A percentile compares a stretch with the other conserved stretches of the same genome.
phyloP scores from a whole-genome alignment of 1,140 invertebrate genomes.

The Penaeus japonicus region DNA sequence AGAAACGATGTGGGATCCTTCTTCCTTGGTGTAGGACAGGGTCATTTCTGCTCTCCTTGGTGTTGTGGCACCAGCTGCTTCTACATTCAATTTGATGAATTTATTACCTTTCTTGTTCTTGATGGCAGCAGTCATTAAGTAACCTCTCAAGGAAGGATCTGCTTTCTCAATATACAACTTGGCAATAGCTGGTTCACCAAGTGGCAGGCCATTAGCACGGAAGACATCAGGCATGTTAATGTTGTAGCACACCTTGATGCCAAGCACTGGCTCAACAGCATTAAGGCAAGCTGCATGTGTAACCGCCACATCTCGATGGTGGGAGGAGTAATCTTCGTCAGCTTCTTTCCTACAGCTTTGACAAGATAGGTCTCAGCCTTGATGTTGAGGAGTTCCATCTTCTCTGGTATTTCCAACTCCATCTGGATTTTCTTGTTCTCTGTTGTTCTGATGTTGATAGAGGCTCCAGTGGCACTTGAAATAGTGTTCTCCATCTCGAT shows the following conservation, averaged over 20 bases:
- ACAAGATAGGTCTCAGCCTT: conserved; percentile 29
- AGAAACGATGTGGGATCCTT: too few species aligned
- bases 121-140: not conserved
- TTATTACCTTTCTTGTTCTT: too few species aligned
- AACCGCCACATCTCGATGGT: conserved; percentile 30
- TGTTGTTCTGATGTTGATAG: not conserved
- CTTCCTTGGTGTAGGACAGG: too few species aligned
- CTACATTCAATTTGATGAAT: too few species aligned
- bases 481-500: not conserved
- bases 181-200: not conserved
- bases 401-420: not conserved
- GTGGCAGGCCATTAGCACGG: conserved; percentile 25
- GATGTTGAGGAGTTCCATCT: conserved; percentile 24
- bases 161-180: not conserved
- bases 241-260: conserved; percentile 29
- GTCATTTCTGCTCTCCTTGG: too few species aligned
- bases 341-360: not conserved
- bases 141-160: not conserved
- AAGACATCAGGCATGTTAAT: conserved; percentile 30
- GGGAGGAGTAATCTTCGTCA: conserved; percentile 10
- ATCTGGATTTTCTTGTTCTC: not conserved
- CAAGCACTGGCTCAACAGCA: not conserved
- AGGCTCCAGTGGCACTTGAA: conserved; percentile 17
- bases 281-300: not conserved
- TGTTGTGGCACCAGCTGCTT: too few species aligned